Evolutionary conservation across 2,888 invertebrate species (phyloP).

Genomic region (Cerastis leucographa): DNA sequence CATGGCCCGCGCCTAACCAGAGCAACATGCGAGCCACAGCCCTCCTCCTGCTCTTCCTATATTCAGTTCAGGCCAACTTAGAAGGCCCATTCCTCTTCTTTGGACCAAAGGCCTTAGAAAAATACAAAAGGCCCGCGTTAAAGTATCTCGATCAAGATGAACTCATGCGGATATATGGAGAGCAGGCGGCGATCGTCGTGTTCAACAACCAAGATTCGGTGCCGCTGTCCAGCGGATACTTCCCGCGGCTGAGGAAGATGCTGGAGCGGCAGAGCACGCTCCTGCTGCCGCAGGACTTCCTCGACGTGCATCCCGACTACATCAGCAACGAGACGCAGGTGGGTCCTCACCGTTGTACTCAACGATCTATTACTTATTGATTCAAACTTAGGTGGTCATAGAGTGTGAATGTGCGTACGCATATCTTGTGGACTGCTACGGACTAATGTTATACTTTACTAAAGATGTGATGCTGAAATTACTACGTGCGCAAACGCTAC

Average conservation of each 20-base stretch:
- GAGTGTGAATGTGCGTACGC: not conserved
- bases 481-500: not conserved
- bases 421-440: not conserved
- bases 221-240: slow-evolving; percentile 89
- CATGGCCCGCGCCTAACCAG: slow-evolving; percentile 36
- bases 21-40: slow-evolving; percentile 58
- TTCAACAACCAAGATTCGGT: slow-evolving; percentile 91
- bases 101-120: slow-evolving; percentile 88
- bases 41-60: slow-evolving; percentile 64
- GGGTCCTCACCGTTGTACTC: slow-evolving; percentile 30
- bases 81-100: slow-evolving; percentile 92
- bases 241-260: slow-evolving; percentile 90
- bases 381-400: not conserved
- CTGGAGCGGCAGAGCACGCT: slow-evolving; percentile 87
- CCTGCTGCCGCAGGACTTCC: slow-evolving; percentile 90
- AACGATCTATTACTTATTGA: not conserved
- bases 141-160: slow-evolving; percentile 89
- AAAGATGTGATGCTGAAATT: not conserved
- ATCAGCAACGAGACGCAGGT: slow-evolving; percentile 92
- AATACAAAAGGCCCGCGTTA: slow-evolving; percentile 88
- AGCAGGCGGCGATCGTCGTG: slow-evolving; percentile 90
- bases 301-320: slow-evolving; percentile 91
- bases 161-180: slow-evolving; percentile 90
- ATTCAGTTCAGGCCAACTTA: slow-evolving; percentile 81
- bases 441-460: not conserved